These are phyloP conservation scores for Tachina fera DNA, from an alignment of 2,888 invertebrate genomes.

Conservation along the genomic window DNA sequence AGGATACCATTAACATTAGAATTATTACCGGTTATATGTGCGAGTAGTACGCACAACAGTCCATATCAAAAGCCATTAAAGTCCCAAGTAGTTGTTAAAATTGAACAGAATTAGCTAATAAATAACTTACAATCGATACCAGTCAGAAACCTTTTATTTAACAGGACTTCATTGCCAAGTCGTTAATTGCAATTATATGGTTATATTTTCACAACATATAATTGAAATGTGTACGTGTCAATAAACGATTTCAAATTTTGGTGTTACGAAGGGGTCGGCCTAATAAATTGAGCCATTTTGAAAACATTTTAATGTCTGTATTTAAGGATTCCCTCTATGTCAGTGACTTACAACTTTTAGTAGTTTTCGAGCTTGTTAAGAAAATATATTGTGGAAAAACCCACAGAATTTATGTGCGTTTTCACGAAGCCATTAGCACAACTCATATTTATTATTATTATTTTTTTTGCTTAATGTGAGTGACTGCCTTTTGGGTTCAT, in stretches of 20 bases:
- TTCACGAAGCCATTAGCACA: conserved; percentile 62
- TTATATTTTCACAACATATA: neutral
- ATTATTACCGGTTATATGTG: neutral
- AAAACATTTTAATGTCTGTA: conserved; percentile 5
- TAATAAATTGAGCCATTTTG: conserved; percentile 21
- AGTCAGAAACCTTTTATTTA: neutral
- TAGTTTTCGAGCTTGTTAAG: neutral
- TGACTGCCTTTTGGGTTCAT: conserved; percentile 16
- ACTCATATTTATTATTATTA: conserved; percentile 34
- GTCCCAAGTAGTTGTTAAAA: neutral
- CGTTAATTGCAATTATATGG: conserved; percentile 8
- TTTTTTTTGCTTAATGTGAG: conserved; percentile 2
- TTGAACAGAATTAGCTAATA: no score
- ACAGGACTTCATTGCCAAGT: neutral
- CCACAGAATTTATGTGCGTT: conserved; percentile 48
- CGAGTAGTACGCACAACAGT: neutral
- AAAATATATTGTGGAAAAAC: conserved; percentile 17
- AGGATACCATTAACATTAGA: conserved; percentile 40
- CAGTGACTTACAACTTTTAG: neutral
- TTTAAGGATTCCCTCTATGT: conserved; percentile 1
- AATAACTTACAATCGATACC: no score
- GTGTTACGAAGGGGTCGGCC: neutral
- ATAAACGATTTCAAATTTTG: neutral
- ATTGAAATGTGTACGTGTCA: neutral
- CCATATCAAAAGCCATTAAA: no score